Evolutionary conservation across 2,797 vertebrate species (phyloP), one percentile per base, ranked within the genome.

Genomic region (Lacerta bilineata): DNA sequence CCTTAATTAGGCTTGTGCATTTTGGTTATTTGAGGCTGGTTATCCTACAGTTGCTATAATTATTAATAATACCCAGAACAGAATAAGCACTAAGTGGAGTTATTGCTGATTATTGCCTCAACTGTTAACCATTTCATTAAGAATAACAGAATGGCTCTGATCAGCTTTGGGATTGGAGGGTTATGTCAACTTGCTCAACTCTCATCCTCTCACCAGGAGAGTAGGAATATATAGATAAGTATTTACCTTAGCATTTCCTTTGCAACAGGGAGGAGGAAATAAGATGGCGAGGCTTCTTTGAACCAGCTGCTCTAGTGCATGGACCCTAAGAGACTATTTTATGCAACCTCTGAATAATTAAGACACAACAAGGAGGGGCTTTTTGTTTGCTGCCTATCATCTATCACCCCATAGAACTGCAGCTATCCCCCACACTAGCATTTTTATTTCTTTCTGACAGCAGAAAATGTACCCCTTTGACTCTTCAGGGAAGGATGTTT

Each of bases 181-280:
- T 59, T 61, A 25, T 25, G 33, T 55, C n/a, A 3, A 59, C 36
- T 15, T 36, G 17, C 59, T 33, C n/a, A 80, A 80, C n/a, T 61
- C 18, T 4, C 50, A 59, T 61, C 33, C n/a, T 36, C n/a, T 59
- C 33, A 85, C 9, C 23, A 81, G 36, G 23, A 27, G 33, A 25
- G 33, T 23, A 41, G 23, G 9, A 39, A 39, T 64, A 50, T 81
- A 39, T 66, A 29, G 4, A 27, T 9, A 81, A 81, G 4, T 4
- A 83, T 91, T 88, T 87, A 23, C 50, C 72, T 61, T 55, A 43
- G 1, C 1, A 89, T 17, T 46, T 87, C 90, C 86, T 66, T 69
- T 68, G 18, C 39, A 77, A 36, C 2, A 29, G 90, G 3, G 77
- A 39, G 8, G 15, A n/a, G 7, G 27, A 13, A 41, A 83, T 41